Evolutionary conservation across 2,113 vertebrate species (phyloP).

Genomic region (Cynoglossus semilaevis): DNA sequence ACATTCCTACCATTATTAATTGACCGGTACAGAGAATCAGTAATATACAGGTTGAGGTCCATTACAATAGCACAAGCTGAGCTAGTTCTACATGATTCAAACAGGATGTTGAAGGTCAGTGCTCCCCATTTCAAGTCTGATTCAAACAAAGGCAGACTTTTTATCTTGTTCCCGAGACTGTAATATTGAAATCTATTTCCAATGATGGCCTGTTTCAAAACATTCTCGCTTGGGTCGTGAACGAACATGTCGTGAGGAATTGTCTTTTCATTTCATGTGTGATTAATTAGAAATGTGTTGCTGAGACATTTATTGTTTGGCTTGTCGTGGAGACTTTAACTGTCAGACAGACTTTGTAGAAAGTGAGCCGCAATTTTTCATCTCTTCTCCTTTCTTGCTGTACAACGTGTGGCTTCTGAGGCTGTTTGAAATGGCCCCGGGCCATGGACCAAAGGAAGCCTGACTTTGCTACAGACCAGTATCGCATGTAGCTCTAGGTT

Average conservation of each 20-base stretch:
- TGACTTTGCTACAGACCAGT: too few relatives aligned
- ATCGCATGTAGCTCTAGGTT: too few relatives aligned
- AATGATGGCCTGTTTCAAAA: constrained; percentile 42
- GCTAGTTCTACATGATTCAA: constrained; percentile 47
- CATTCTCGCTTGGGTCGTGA: constrained; percentile 29
- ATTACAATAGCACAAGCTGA: constrained; percentile 46
- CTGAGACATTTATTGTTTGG: too few relatives aligned
- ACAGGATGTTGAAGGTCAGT: constrained; percentile 53
- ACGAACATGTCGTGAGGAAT: constrained; percentile 1
- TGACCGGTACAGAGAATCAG: constrained; percentile 24
- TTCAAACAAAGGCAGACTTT: constrained; percentile 39
- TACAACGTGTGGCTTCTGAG: too few relatives aligned
- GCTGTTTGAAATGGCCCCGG: too few relatives aligned
- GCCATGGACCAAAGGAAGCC: too few relatives aligned
- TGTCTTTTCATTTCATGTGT: not conserved
- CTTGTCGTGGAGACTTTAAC: too few relatives aligned
- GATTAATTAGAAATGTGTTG: constrained; percentile 3
- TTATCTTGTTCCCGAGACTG: constrained; percentile 35
- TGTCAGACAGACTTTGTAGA: too few relatives aligned
- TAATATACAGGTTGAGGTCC: constrained; percentile 20
- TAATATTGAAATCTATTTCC: constrained; percentile 47
- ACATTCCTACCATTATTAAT: constrained; percentile 27
- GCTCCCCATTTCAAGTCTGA: constrained; percentile 67
- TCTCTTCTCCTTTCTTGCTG: too few relatives aligned
- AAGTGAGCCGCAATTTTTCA: too few relatives aligned